Percentiles rank a stretch among this genome's conserved stretches.
These are phyloP conservation scores for Perizoma flavofasciatum DNA, from an alignment of 2,888 invertebrate genomes.

Conservation along the genomic window DNA sequence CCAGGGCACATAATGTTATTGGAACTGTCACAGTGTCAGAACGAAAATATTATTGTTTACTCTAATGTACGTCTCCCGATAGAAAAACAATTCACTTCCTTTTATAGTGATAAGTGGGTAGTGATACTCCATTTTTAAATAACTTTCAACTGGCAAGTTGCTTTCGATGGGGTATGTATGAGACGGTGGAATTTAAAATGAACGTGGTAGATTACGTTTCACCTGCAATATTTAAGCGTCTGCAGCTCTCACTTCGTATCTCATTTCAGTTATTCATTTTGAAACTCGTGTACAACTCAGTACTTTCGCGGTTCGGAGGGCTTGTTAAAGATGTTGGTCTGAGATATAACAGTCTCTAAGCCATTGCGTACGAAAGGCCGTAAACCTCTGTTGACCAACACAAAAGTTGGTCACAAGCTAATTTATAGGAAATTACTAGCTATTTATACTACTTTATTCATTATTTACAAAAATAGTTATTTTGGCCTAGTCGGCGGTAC, in stretches of 20 bases:
- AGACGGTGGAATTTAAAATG: conserved; percentile 17
- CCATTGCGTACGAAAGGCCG: too few species aligned
- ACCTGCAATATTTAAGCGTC: conserved; percentile 27
- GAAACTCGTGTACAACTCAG: conserved; percentile 13
- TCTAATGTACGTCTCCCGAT: conserved; percentile 24
- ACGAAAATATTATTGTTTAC: conserved; percentile 38
- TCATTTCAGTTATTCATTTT: conserved; percentile 25
- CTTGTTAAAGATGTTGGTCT: too few species aligned
- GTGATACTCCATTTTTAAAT: neutral
- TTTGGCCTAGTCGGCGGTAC: too few species aligned
- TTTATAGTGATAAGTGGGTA: too few species aligned
- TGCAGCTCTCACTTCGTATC: conserved; percentile 20
- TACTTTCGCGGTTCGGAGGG: neutral
- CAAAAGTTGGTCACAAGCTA: too few species aligned
- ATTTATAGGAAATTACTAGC: too few species aligned
- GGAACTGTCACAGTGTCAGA: conserved; percentile 29
- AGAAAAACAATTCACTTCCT: conserved; percentile 22
- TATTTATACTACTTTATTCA: too few species aligned
- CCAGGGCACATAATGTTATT: conserved; percentile 18
- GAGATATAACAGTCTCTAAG: too few species aligned
- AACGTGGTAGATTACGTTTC: conserved; percentile 19
- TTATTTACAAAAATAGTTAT: too few species aligned
- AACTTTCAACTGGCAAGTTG: conserved; percentile 1
- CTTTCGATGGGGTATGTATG: neutral
- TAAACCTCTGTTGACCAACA: too few species aligned